phyloP scores from a whole-genome alignment of 2,888 invertebrate genomes.

The Hypercompe scribonia region DNA sequence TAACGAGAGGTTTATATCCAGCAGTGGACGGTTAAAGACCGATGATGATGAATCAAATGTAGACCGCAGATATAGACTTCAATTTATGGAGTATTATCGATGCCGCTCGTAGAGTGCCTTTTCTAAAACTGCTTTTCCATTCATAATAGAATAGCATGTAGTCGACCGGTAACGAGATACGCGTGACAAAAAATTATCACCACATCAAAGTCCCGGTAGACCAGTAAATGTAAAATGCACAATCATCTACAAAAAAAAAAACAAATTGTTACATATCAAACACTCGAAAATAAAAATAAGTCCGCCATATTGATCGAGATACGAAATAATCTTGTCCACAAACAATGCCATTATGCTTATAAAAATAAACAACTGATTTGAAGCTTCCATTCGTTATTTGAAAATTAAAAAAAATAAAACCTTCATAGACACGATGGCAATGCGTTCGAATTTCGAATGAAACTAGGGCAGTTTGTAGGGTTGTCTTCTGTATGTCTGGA shows the following conservation, averaged over 20 bases:
- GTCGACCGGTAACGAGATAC: conserved; percentile 29
- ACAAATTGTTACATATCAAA: conserved; percentile 59
- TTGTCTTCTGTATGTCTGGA: conserved; percentile 35
- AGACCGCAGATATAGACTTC: neutral
- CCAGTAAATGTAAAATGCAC: conserved; percentile 60
- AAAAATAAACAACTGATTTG: conserved; percentile 74
- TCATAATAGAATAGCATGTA: conserved; percentile 19
- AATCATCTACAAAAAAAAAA: conserved; percentile 72
- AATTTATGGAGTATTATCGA: neutral
- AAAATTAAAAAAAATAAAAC: conserved; percentile 73
- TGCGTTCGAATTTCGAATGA: conserved; percentile 70
- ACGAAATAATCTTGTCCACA: conserved; percentile 76
- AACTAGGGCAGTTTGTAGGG: conserved; percentile 71
- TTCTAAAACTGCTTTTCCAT: conserved; percentile 7
- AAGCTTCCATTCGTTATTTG: conserved; percentile 69
- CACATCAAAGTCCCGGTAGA: conserved; percentile 49
- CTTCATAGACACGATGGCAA: conserved; percentile 71
- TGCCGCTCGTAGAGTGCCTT: conserved; percentile 7
- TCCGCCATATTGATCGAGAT: conserved; percentile 74
- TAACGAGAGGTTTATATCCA: too few relatives aligned
- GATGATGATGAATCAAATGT: neutral
- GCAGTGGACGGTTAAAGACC: too few relatives aligned
- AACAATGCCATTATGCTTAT: conserved; percentile 81
- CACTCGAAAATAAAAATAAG: conserved; percentile 67
- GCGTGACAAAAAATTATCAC: conserved; percentile 52